Percentiles rank a stretch among this genome's conserved stretches.
Evolutionary conservation across 1,140 invertebrate genomes (phyloP).

Genomic region (Musca domestica): DNA sequence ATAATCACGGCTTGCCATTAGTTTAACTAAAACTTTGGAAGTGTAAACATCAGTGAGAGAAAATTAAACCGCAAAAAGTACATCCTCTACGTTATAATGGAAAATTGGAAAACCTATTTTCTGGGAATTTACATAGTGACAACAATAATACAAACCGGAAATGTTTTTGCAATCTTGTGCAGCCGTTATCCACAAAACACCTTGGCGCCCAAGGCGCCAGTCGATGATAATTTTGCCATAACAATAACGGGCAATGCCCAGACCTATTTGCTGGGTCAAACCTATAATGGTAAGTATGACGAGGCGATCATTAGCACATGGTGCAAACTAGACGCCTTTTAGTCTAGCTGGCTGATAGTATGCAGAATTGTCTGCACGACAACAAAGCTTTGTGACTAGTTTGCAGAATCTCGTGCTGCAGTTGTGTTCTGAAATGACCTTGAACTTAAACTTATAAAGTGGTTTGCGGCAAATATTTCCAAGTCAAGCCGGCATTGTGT

Average conservation of each 20-base stretch:
- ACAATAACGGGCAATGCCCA: conserved; percentile 64
- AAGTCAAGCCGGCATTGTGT: too few species aligned
- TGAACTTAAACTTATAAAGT: conserved; percentile 10
- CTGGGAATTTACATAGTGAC: too few species aligned
- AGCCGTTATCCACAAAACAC: conserved; percentile 58
- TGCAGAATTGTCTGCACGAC: too few species aligned
- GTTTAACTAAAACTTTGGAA: conserved; percentile 2
- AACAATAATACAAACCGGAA: background rate
- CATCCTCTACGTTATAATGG: background rate
- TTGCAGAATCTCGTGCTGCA: too few species aligned
- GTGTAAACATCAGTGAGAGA: conserved; percentile 20
- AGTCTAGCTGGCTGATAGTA: too few species aligned
- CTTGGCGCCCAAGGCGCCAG: conserved; percentile 51
- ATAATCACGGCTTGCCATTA: background rate
- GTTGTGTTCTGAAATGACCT: background rate
- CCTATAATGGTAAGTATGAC: conserved; percentile 63
- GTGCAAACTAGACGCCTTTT: background rate
- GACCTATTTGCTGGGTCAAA: conserved; percentile 67
- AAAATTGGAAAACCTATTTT: too few species aligned
- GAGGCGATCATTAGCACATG: background rate
- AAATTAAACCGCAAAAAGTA: background rate
- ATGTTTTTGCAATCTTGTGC: conserved; percentile 50
- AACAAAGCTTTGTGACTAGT: too few species aligned
- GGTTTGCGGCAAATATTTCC: background rate
- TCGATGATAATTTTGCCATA: conserved; percentile 60